These are phyloP conservation scores for Rhyzopertha dominica DNA, from an alignment of 1,140 invertebrate species.

Conservation along the genomic window DNA sequence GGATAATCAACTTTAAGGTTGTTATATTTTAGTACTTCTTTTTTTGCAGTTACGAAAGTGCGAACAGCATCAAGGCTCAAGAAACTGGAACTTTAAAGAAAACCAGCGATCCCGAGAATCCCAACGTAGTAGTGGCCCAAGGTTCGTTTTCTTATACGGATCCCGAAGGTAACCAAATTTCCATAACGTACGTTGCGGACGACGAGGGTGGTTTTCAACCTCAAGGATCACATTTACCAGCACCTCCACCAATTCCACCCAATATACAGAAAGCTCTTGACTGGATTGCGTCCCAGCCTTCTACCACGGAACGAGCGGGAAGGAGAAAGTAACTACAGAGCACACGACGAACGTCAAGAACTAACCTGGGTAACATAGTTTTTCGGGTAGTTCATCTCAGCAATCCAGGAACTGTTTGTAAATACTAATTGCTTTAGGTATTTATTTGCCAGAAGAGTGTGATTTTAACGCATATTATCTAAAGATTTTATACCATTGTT, in stretches of 20 bases:
- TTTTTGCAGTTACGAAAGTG: slow-evolving; percentile 64
- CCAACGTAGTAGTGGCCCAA: slow-evolving; percentile 59
- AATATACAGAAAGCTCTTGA: slow-evolving; percentile 71
- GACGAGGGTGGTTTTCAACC: slow-evolving; percentile 71
- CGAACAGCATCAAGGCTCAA: slow-evolving; percentile 66
- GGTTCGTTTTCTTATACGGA: slow-evolving; percentile 78
- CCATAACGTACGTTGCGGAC: slow-evolving; percentile 72
- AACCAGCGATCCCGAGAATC: slow-evolving; percentile 53
- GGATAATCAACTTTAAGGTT: no score
- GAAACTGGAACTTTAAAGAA: slow-evolving; percentile 62
- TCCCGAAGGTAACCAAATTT: slow-evolving; percentile 71
- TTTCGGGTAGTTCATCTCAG: no score
- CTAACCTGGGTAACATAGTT: no score
- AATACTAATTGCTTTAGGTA: no score
- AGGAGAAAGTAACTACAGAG: slow-evolving; percentile 24
- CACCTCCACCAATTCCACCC: slow-evolving; percentile 69
- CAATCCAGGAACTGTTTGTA: no score
- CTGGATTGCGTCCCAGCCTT: slow-evolving; percentile 51
- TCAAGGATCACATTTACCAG: slow-evolving; percentile 66
- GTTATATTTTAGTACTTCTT: slow-evolving; percentile 1
- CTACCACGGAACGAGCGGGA: slow-evolving; percentile 36
- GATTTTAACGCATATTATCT: no score
- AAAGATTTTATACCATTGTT: no score
- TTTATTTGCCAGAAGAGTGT: no score
- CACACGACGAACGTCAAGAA: no score